These are phyloP conservation scores for Zapus hudsonius DNA, from an alignment of 2,113 vertebrate species.

Conservation along the genomic window DNA sequence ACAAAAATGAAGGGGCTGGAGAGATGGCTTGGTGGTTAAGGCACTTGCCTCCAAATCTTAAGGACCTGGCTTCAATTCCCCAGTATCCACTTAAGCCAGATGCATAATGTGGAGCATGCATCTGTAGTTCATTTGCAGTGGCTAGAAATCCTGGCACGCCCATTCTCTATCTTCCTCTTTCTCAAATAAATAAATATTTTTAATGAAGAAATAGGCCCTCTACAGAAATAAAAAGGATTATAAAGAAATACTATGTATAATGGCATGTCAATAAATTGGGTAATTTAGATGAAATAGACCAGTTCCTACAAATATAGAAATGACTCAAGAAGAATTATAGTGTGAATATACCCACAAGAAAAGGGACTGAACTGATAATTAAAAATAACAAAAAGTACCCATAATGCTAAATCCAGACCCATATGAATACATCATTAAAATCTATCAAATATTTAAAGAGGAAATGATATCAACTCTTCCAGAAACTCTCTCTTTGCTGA, in stretches of 20 bases:
- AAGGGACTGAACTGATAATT: neutral
- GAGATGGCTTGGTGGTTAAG: too few species aligned
- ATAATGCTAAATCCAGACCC: neutral
- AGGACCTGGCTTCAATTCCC: too few species aligned
- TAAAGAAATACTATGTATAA: neutral
- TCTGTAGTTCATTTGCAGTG: too few species aligned
- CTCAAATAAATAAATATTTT: too few species aligned
- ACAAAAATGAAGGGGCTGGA: neutral
- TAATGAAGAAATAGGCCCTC: too few species aligned
- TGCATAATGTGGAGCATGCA: too few species aligned
- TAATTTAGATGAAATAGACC: neutral
- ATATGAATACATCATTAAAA: neutral
- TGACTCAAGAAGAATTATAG: neutral
- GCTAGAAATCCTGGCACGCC: too few species aligned
- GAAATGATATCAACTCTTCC: too few species aligned
- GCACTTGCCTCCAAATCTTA: too few species aligned
- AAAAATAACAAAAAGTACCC: neutral
- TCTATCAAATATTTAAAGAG: neutral
- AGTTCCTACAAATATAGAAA: neutral
- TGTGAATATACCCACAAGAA: neutral
- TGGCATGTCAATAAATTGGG: neutral
- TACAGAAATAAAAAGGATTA: constrained; percentile 6
- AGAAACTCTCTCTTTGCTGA: too few species aligned
- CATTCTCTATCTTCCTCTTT: too few species aligned
- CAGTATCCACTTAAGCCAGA: too few species aligned